phyloP scores from a whole-genome alignment of 2,113 vertebrate species.

The Lipophrys pholis region DNA sequence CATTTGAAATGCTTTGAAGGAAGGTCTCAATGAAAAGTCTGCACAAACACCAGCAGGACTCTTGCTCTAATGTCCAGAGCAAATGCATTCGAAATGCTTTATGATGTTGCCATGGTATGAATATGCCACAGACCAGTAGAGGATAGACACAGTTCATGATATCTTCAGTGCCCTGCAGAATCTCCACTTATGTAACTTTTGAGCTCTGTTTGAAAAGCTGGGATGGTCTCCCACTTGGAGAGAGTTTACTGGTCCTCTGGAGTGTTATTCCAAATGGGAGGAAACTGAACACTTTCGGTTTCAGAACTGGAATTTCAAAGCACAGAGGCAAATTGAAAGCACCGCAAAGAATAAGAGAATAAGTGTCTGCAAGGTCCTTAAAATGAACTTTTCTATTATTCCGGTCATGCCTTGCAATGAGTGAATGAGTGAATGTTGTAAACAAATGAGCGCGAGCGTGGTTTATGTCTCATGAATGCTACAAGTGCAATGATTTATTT shows the following conservation, averaged over 20 bases:
- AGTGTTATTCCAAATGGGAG: too few relatives aligned
- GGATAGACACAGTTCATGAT: slow-evolving; percentile 33
- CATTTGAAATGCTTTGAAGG: slow-evolving; percentile 61
- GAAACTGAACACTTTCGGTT: too few relatives aligned
- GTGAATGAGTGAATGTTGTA: background rate
- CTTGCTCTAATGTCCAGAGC: slow-evolving; percentile 42
- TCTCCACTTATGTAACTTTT: slow-evolving; percentile 19
- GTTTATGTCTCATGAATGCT: slow-evolving; percentile 2
- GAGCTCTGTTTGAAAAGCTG: slow-evolving; percentile 20
- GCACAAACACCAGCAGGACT: slow-evolving; percentile 2
- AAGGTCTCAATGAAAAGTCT: slow-evolving; percentile 47
- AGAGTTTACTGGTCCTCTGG: slow-evolving; percentile 1
- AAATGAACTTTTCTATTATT: slow-evolving; percentile 5
- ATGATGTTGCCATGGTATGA: slow-evolving; percentile 31
- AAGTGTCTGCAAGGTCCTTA: slow-evolving; percentile 12
- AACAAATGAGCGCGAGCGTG: background rate
- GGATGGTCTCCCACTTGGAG: background rate
- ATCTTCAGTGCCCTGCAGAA: slow-evolving; percentile 65
- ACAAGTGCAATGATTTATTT: too few relatives aligned
- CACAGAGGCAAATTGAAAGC: slow-evolving; percentile 9
- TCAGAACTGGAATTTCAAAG: too few relatives aligned
- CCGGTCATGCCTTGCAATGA: background rate
- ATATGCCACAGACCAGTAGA: slow-evolving; percentile 10
- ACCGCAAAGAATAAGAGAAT: slow-evolving; percentile 25
- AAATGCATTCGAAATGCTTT: slow-evolving; percentile 55